Base-by-base conservation (phyloP, 2,888 invertebrate species). In the Drosophila paranaensis region DNA sequence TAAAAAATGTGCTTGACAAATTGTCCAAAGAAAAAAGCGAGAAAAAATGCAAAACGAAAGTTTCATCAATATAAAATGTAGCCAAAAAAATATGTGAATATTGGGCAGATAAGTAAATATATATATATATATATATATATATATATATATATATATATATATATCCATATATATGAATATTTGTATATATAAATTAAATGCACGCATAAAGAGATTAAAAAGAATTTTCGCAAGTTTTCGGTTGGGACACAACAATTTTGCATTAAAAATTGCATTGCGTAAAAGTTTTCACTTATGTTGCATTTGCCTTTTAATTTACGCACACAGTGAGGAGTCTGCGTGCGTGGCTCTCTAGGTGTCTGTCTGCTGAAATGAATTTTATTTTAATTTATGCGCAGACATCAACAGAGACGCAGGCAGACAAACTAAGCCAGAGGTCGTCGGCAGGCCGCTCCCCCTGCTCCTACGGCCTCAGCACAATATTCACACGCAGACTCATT, bases 311-410 rank as follows among this genome's bases (percentile, higher is more conserved):
- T 72, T 64, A 72, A 80, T 78, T 74, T 71, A 71, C 61, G 58
- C 64, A 55, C 72, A 72, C n/a, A 72, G 13, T 5, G 3, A 27
- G 27, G 30, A 9, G 13, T 9, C 4, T 16, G 11, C 6, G 11
- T 25, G 33, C 48, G 58, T 45, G 55, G 51, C 16, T 48, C 40
- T 63, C 54, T 61, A 30, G 37, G 54, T 20, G 53, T 69, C 51
- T 82, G 74, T 40, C 58, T 60, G 64, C 54, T 35, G 42, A 72
- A 77, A 79, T 62, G 75, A 86, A 74, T 73, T 75, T 74, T 67
- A 77, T 75, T 81, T 89, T 86, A 86, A 86, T 88, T 86, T 86
- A 88, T 88, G 88, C 87, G 42, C 84, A 70, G 79, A 73, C 79
- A 77, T 75, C 73, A 69, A 53, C 69, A 68, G 57, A 65, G 57